These are phyloP conservation scores for Prunella himalayana DNA, from an alignment of 2,113 vertebrate species.

Conservation along the genomic window DNA sequence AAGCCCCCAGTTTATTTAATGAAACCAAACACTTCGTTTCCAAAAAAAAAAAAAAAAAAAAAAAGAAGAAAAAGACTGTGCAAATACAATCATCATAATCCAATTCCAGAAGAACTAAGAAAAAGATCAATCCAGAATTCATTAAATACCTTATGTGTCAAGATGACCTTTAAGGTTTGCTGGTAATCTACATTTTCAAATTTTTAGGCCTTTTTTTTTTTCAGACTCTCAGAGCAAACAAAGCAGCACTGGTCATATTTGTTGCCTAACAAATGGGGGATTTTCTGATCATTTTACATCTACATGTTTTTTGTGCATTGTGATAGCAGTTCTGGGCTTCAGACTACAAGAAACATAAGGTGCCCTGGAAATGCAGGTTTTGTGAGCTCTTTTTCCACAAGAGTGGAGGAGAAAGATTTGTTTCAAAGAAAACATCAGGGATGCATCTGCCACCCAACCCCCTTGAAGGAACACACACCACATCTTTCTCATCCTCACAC, in stretches of 20 bases:
- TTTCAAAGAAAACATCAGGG: neutral
- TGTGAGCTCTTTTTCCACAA: neutral
- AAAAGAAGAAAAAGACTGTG: neutral
- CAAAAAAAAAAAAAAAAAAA: neutral
- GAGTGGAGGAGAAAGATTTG: neutral
- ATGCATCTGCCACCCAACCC: neutral
- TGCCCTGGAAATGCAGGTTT: neutral
- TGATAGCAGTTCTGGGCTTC: neutral
- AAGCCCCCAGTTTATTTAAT: neutral
- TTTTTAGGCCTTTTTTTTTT: neutral
- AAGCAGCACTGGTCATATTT: neutral
- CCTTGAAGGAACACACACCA: fast-evolving
- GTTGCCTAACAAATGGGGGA: neutral
- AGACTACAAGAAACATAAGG: neutral
- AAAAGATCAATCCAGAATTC: constrained; percentile 25
- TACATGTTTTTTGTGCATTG: neutral
- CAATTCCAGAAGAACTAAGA: constrained; percentile 8
- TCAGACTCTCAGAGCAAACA: neutral
- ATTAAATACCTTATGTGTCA: constrained; percentile 12
- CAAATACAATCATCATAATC: neutral
- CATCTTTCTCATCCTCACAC: neutral
- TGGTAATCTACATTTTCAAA: constrained; percentile 20
- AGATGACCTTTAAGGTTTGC: constrained; percentile 37
- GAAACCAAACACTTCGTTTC: neutral
- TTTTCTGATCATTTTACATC: neutral